Evolutionary conservation across 1,140 invertebrate genomes (phyloP).

Genomic region (Macrosteles quadrilineatus): DNA sequence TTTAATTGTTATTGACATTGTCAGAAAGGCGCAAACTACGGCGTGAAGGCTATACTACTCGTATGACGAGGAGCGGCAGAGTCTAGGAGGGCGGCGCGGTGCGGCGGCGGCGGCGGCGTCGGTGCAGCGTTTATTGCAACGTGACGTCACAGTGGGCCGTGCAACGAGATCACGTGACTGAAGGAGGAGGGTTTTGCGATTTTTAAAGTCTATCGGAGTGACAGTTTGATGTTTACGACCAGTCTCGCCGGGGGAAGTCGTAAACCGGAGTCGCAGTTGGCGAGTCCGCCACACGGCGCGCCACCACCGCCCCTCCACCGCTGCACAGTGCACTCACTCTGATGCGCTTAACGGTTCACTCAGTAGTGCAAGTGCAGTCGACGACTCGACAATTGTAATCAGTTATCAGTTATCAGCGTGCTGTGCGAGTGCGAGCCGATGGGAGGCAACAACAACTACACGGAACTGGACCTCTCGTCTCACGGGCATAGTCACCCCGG

Average conservation of each 20-base stretch:
- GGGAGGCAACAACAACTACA: not conserved
- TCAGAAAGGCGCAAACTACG: too few species aligned
- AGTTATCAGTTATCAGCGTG: too few species aligned
- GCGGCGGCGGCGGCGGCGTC: not conserved
- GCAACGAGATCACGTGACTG: slow-evolving; percentile 24
- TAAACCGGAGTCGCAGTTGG: slow-evolving; percentile 12
- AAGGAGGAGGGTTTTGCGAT: slow-evolving; percentile 28
- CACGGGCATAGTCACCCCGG: too few species aligned
- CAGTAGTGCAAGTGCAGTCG: not conserved
- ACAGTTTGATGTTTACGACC: slow-evolving; percentile 29
- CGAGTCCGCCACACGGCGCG: not conserved
- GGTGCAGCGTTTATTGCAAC: too few species aligned
- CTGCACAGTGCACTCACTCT: not conserved
- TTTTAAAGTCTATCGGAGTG: slow-evolving; percentile 32
- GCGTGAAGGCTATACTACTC: too few species aligned
- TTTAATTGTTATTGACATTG: too few species aligned
- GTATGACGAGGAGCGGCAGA: too few species aligned
- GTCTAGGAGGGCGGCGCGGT: too few species aligned
- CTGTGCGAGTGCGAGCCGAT: not conserved
- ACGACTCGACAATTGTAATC: too few species aligned
- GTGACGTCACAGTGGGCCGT: slow-evolving; percentile 23
- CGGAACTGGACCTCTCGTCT: not conserved
- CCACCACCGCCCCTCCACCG: not conserved
- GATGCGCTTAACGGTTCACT: not conserved
- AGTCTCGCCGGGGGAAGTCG: slow-evolving; percentile 29